Percentiles rank a stretch among this genome's conserved stretches.
Evolutionary conservation across 2,797 vertebrate species (phyloP).

Genomic region (Gambelia wislizenii): DNA sequence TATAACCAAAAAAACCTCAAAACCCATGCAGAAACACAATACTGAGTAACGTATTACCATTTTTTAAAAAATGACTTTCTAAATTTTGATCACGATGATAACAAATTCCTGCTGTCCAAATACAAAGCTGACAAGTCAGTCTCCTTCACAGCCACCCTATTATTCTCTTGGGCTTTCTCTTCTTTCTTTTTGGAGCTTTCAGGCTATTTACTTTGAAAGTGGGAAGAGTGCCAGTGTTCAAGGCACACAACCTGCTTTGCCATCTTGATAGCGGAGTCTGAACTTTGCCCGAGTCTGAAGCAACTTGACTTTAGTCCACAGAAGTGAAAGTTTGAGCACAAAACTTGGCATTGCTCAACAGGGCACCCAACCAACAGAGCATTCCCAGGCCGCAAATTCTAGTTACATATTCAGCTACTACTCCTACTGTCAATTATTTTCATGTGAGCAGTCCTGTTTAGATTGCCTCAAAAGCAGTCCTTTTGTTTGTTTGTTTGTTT

Average conservation of each 20-base stretch:
- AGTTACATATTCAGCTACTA: not conserved
- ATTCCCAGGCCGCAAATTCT: not conserved
- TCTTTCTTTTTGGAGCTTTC: not conserved
- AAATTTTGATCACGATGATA: not conserved
- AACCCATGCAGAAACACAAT: too few relatives aligned
- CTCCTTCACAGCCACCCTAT: not conserved
- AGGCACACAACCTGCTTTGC: conserved; percentile 7
- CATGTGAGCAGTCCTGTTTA: not conserved
- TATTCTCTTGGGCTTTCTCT: not conserved
- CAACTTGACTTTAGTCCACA: not conserved
- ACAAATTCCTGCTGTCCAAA: not conserved
- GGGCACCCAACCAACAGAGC: not conserved
- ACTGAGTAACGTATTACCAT: too few relatives aligned
- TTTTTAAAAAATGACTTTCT: too few relatives aligned
- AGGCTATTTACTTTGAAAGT: conserved; percentile 21
- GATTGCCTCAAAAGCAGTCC: not conserved
- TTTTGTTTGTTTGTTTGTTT: not conserved
- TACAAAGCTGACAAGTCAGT: not conserved
- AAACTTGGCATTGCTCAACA: not conserved
- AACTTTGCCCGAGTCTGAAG: conserved; percentile 18
- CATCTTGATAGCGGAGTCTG: conserved; percentile 13
- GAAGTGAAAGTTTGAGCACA: not conserved
- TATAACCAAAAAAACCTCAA: too few relatives aligned
- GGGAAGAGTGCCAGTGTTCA: not conserved
- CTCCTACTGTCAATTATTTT: not conserved